A percentile compares a stretch with the other conserved stretches of the same genome.
Conservation (phyloP, 1,140 invertebrate genomes). For the Polyergus mexicanus region DNA sequence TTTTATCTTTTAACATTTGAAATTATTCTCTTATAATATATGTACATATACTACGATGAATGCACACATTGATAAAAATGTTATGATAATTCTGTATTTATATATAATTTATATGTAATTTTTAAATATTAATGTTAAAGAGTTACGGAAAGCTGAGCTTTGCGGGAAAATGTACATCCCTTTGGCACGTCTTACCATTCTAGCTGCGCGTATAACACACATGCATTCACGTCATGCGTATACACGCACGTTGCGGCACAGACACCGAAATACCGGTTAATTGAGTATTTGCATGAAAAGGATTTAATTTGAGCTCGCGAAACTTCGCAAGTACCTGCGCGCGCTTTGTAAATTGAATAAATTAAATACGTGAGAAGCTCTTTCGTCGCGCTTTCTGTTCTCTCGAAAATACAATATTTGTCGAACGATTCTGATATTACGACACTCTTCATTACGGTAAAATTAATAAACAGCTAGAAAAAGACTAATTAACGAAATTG, state of each 20-base stretch:
- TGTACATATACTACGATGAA: neutral
- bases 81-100: too few relatives aligned
- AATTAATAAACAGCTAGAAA: constrained; percentile 33
- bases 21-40: neutral
- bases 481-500: constrained; percentile 48
- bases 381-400: constrained; percentile 38
- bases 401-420: constrained; percentile 47
- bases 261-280: constrained; percentile 10
- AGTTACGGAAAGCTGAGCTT: neutral
- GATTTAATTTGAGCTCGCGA: constrained; percentile 41
- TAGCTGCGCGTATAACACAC: neutral
- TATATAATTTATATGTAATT: too few relatives aligned
- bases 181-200: neutral
- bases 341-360: constrained; percentile 39
- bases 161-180: neutral
- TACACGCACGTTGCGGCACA: constrained; percentile 14
- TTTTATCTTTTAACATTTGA: neutral
- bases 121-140: neutral
- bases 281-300: constrained; percentile 52
- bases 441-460: neutral
- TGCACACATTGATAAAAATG: constrained; percentile 6
- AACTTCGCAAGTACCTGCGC: constrained; percentile 8
- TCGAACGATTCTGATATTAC: constrained; percentile 38
- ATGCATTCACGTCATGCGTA: neutral
- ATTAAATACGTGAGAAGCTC: constrained; percentile 54